Conservation (phyloP, 2,888 invertebrate species). For the Lagria hirta region DNA sequence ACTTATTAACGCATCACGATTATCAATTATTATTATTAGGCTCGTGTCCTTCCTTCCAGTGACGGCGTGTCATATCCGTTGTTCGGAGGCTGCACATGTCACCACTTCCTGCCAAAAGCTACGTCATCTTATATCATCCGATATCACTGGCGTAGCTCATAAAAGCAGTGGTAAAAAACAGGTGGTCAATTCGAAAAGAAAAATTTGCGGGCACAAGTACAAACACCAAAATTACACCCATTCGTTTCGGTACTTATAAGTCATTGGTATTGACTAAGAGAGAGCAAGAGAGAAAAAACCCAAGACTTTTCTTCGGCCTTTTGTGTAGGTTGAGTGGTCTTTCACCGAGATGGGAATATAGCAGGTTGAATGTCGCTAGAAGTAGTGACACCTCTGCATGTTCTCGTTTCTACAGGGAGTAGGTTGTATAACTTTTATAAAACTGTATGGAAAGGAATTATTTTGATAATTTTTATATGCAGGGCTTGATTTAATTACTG, state of each 20-base stretch:
- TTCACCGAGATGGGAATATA: slow-evolving; percentile 42
- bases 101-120: slow-evolving; percentile 24
- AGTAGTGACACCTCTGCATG: slow-evolving; percentile 43
- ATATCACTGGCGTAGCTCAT: too few species aligned
- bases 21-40: slow-evolving; percentile 25
- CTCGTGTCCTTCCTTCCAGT: slow-evolving; percentile 16
- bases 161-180: too few species aligned
- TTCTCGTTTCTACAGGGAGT: slow-evolving; percentile 39
- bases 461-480: too few species aligned
- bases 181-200: too few species aligned
- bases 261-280: background rate
- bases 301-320: background rate
- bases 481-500: background rate
- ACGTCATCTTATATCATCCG: slow-evolving; percentile 16
- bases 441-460: too few species aligned
- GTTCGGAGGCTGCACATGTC: slow-evolving; percentile 28
- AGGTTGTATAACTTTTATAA: too few species aligned
- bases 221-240: too few species aligned
- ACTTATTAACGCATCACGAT: slow-evolving; percentile 14
- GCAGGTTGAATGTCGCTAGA: slow-evolving; percentile 43
- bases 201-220: too few species aligned
- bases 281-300: background rate
- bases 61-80: slow-evolving; percentile 25
- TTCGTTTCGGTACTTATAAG: too few species aligned
- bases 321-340: slow-evolving; percentile 40